Base-by-base conservation (phyloP, 2,888 invertebrate species). In the Mantis religiosa region DNA sequence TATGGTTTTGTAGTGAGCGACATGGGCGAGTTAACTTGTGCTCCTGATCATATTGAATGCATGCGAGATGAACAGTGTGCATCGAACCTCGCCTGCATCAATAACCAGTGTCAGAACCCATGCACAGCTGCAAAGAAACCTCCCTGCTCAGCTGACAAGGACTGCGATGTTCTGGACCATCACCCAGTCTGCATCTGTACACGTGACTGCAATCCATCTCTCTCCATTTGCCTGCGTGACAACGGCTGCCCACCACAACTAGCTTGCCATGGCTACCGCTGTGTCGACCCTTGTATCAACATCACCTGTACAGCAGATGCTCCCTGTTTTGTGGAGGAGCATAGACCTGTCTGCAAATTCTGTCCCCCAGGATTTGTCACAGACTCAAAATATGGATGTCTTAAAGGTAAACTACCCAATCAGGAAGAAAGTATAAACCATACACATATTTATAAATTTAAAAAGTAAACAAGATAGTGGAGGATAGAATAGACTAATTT, bases 301-400 rank as follows among this genome's bases (percentile, higher is more conserved):
- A 96, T 97, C 92, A 97, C 96, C 93, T 98, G 98, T 94, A 97
- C 97, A 92, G 95, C 95, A 92, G 96, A 96, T 93, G 96, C 97
- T 91, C 98, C 98, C 92, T 98, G 98, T 95, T 97, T 96, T 94
- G 98, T 98, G 92, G 97, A 98, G 95, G 97, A 98, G 94, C 98
- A 98, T 95, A 97, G 97, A 94, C 97, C 98, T 92, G 96, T 97
- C 94, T 98, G 98, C 97, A 97, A 98, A 96, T 98, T 97, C 96
- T 98, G 98, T 95, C 98, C 98, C 93, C 95, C 96, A 94, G 98
- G 98, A 95, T 98, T 97, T 95, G 96, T 96, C 95, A 96, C 97
- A 94, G 98, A 98, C 95, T 96, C 97, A 93, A 96, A 96, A 95
- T 97, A 97, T 95, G 98, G 98, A 97, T 98, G 98, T 95, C 96